Percentiles rank a stretch among this genome's conserved stretches.
These are phyloP conservation scores for Pristionchus arcanus DNA, from an alignment of 2,888 invertebrate genomes.

Conservation along the genomic window DNA sequence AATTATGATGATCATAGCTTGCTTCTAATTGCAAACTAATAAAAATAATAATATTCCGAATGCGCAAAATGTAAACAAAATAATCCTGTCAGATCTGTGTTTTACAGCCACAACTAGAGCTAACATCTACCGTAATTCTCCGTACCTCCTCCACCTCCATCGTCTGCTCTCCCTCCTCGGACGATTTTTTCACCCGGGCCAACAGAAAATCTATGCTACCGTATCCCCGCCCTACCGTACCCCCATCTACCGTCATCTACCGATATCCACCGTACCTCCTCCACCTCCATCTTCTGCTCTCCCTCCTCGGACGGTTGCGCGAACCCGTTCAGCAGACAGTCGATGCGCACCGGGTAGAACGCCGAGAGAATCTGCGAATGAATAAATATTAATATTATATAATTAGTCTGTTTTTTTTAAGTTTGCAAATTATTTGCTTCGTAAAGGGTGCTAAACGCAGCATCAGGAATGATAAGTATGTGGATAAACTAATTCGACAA, in stretches of 20 bases:
- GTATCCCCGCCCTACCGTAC: background rate
- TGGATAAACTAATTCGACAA: too few relatives aligned
- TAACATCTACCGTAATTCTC: background rate
- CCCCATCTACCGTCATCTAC: background rate
- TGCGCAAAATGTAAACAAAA: too few relatives aligned
- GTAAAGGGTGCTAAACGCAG: too few relatives aligned
- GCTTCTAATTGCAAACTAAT: too few relatives aligned
- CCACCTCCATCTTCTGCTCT: slow-evolving; percentile 38
- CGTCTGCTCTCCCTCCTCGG: slow-evolving; percentile 3
- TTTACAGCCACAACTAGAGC: too few relatives aligned
- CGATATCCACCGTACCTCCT: background rate
- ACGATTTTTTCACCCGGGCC: too few relatives aligned
- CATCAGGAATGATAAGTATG: too few relatives aligned
- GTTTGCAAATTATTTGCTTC: too few relatives aligned
- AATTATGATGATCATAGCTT: too few relatives aligned
- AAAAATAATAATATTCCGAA: too few relatives aligned
- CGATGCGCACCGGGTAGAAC: slow-evolving; percentile 48
- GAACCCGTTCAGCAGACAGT: slow-evolving; percentile 24
- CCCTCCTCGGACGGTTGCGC: slow-evolving; percentile 3
- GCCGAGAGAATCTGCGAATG: slow-evolving; percentile 41
- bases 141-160: slow-evolving; percentile 45
- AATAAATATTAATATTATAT: background rate
- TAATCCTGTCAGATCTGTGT: too few relatives aligned
- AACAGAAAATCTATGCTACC: background rate
- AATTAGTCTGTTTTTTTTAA: too few relatives aligned